Evolutionary conservation across 2,113 vertebrate genomes (phyloP).

Genomic region (Elephantulus edwardii): DNA sequence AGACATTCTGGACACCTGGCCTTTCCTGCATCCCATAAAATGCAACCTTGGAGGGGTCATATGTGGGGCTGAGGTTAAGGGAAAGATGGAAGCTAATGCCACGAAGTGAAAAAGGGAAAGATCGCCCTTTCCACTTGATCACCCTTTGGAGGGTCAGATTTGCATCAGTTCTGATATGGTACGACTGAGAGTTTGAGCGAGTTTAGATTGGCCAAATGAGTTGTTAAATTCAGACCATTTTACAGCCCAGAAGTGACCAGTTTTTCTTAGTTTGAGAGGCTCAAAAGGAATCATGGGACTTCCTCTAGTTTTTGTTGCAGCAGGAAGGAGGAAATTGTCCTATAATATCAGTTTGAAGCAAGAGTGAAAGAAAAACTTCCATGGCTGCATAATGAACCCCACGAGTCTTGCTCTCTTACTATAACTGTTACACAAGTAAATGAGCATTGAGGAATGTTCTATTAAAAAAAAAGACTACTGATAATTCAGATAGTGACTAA

Average conservation of each 20-base stretch:
- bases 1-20: background rate
- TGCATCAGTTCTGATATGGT: too few relatives aligned
- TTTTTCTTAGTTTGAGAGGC: background rate
- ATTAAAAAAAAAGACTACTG: background rate
- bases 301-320: background rate
- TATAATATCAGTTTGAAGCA: background rate
- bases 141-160: background rate
- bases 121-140: too few relatives aligned
- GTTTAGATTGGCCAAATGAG: too few relatives aligned
- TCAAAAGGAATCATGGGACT: background rate
- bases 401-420: background rate
- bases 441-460: background rate
- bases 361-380: background rate
- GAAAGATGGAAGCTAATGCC: background rate
- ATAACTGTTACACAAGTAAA: background rate
- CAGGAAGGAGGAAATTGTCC: background rate
- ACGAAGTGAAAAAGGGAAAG: background rate
- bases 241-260: background rate
- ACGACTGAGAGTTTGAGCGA: too few relatives aligned
- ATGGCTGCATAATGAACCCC: background rate
- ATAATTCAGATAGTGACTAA: slow-evolving; percentile 2
- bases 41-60: background rate
- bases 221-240: background rate
- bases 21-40: background rate
- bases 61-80: background rate